A percentile compares a stretch with the other conserved stretches of the same genome.
Evolutionary conservation across 1,140 invertebrate genomes (phyloP).

Genomic region (Drosophila parabipectinata): DNA sequence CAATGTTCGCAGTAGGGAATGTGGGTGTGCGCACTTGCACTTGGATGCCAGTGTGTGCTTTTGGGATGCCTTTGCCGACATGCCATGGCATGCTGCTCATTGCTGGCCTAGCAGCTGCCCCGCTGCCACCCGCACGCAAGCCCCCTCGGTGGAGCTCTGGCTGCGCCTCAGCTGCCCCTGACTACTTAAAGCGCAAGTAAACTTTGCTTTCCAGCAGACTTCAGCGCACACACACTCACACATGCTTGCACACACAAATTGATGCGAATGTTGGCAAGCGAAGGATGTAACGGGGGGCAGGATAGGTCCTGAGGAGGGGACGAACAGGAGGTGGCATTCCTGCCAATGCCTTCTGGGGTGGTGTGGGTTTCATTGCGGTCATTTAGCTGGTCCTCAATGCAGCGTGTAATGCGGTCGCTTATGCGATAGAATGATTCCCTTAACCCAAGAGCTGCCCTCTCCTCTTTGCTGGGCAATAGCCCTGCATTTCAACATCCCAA

Average conservation of each 20-base stretch:
- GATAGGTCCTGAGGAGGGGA: not conserved
- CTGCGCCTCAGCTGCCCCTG: constrained; percentile 25
- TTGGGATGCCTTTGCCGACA: constrained; percentile 57
- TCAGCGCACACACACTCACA: constrained; percentile 30
- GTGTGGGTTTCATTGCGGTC: constrained; percentile 76
- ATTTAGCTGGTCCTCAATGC: constrained; percentile 78
- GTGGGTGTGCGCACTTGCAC: constrained; percentile 56
- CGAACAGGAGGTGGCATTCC: not conserved
- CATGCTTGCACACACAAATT: constrained; percentile 42
- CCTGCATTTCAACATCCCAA: not conserved
- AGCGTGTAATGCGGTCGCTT: constrained; percentile 79
- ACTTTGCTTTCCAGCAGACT: constrained; percentile 69
- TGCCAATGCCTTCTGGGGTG: constrained; percentile 19
- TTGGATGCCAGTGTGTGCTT: constrained; percentile 59
- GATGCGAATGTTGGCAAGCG: constrained; percentile 51
- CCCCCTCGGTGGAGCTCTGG: not conserved
- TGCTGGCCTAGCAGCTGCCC: constrained; percentile 14
- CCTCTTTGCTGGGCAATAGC: not conserved
- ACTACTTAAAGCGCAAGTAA: constrained; percentile 81
- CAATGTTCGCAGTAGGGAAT: constrained; percentile 24
- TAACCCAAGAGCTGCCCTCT: constrained; percentile 1
- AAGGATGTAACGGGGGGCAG: constrained; percentile 9
- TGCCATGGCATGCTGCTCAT: constrained; percentile 57
- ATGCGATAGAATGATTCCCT: constrained; percentile 58
- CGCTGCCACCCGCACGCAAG: constrained; percentile 3